Evolutionary conservation across 1,140 invertebrate genomes (phyloP).

Genomic region (Pseudomyrmex dendroicus): DNA sequence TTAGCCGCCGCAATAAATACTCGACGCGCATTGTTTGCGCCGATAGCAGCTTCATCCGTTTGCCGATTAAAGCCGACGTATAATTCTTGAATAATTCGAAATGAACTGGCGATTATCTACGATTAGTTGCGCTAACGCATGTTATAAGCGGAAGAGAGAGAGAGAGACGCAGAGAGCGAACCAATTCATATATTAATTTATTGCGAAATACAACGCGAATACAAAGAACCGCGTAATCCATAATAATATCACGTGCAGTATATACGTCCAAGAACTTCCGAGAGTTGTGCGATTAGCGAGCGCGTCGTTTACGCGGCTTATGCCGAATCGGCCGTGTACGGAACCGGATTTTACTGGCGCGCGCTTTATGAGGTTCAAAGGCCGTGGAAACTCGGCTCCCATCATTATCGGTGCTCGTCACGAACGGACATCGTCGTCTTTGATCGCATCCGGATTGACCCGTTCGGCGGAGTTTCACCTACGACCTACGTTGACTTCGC

Average conservation of each 20-base stretch:
- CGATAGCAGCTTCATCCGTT: conserved; percentile 65
- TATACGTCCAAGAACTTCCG: conserved; percentile 4
- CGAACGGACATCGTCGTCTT: not conserved
- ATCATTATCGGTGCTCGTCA: conserved; percentile 29
- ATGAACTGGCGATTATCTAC: conserved; percentile 43
- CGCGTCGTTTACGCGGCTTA: not conserved
- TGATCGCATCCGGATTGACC: conserved; percentile 38
- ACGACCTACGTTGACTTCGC: conserved; percentile 10
- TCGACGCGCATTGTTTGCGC: conserved; percentile 72
- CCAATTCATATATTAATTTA: conserved; percentile 37
- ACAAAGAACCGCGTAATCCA: conserved; percentile 35
- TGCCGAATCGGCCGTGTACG: conserved; percentile 12
- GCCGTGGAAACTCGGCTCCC: not conserved
- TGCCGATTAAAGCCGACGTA: conserved; percentile 73
- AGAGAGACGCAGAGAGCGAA: too few species aligned
- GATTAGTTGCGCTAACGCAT: conserved; percentile 47
- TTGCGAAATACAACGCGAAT: not conserved
- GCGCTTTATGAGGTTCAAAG: conserved; percentile 32
- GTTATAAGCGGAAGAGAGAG: not conserved
- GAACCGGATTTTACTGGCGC: not conserved
- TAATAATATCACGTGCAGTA: not conserved
- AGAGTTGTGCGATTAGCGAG: not conserved
- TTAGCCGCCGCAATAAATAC: conserved; percentile 79
- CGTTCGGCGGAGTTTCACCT: conserved; percentile 49
- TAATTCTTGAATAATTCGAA: conserved; percentile 54